Evolutionary conservation across 2,888 invertebrate genomes (phyloP).

Genomic region (Euproctis similis): DNA sequence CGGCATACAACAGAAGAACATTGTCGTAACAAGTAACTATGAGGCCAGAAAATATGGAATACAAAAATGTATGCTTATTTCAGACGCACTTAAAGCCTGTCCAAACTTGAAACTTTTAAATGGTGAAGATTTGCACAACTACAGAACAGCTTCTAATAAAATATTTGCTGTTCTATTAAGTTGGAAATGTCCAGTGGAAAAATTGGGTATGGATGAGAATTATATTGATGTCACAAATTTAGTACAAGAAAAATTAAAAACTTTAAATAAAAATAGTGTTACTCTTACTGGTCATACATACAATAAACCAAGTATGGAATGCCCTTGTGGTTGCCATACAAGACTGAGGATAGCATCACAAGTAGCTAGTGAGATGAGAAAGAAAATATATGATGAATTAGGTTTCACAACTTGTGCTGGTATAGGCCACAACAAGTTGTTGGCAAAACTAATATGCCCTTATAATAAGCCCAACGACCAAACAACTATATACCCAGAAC

Average conservation of each 20-base stretch:
- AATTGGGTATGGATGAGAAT: slow-evolving; percentile 90
- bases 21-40: slow-evolving; percentile 91
- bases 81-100: slow-evolving; percentile 84
- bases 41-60: slow-evolving; percentile 84
- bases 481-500: slow-evolving; percentile 84
- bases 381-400: slow-evolving; percentile 79
- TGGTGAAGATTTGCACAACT: slow-evolving; percentile 89
- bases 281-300: slow-evolving; percentile 76
- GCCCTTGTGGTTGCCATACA: slow-evolving; percentile 84
- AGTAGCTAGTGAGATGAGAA: slow-evolving; percentile 85
- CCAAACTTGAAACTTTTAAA: slow-evolving; percentile 84
- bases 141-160: slow-evolving; percentile 85
- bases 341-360: slow-evolving; percentile 82
- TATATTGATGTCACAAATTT: slow-evolving; percentile 86
- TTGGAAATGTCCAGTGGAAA: slow-evolving; percentile 84
- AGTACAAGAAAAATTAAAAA: slow-evolving; percentile 73
- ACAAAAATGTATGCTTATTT: slow-evolving; percentile 84
- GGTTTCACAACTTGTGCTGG: slow-evolving; percentile 89
- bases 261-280: slow-evolving; percentile 36
- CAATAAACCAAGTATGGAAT: slow-evolving; percentile 72
- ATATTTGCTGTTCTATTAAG: slow-evolving; percentile 82
- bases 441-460: slow-evolving; percentile 85
- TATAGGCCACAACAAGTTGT: slow-evolving; percentile 87
- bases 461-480: slow-evolving; percentile 89
- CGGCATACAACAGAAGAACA: slow-evolving; percentile 89